A percentile compares a stretch with the other conserved stretches of the same genome.
Conservation (phyloP, 2,113 vertebrate species). For the Erinaceus europaeus region DNA sequence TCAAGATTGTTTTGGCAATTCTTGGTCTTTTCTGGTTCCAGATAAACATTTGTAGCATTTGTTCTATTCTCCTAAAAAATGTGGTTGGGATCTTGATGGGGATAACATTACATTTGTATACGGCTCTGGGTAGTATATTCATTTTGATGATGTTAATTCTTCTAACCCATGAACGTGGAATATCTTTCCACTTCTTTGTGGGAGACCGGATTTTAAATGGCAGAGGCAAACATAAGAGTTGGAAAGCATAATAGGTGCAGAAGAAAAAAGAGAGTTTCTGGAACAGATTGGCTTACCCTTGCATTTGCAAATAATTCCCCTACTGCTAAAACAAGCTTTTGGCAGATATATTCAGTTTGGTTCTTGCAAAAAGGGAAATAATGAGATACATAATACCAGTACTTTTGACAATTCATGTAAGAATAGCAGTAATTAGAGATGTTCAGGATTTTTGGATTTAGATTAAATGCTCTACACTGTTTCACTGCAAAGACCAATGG, state of each 20-base stretch:
- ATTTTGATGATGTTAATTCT: no score
- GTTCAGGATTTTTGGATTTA: constrained; percentile 12
- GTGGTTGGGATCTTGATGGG: no score
- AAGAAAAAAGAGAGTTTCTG: constrained; percentile 34
- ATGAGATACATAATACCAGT: constrained; percentile 33
- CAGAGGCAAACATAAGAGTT: constrained; percentile 39
- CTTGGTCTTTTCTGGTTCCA: no score
- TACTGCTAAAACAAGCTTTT: constrained; percentile 39
- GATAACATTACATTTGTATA: no score
- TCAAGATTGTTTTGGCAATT: no score
- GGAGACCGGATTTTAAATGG: constrained; percentile 33
- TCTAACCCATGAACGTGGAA: no score
- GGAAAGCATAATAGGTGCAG: constrained; percentile 46
- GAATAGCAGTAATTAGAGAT: not conserved
- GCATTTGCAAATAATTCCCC: constrained; percentile 50
- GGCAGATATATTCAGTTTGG: constrained; percentile 14
- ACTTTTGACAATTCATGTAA: constrained; percentile 29
- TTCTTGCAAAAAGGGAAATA: constrained; percentile 51
- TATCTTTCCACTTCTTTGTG: no score
- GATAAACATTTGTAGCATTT: no score
- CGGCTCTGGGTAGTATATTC: no score
- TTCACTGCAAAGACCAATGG: constrained; percentile 21
- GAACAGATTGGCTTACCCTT: constrained; percentile 37
- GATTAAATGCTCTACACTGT: not conserved
- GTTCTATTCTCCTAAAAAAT: no score